These are phyloP conservation scores for Podabrus alpinus DNA, from an alignment of 2,888 invertebrate species.

Conservation along the genomic window DNA sequence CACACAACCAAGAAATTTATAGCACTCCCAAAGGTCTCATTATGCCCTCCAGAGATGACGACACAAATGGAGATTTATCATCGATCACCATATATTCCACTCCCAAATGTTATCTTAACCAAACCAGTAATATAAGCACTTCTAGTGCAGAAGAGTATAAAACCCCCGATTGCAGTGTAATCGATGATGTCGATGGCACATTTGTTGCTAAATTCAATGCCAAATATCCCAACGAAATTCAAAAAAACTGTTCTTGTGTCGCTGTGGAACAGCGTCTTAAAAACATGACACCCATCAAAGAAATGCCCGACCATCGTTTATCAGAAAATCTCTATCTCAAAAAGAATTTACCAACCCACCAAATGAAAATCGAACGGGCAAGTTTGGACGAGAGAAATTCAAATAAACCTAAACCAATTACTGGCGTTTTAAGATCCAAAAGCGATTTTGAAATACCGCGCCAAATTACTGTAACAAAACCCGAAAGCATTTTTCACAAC, in stretches of 20 bases:
- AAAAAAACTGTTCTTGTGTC: conserved; percentile 46
- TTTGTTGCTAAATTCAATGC: conserved; percentile 43
- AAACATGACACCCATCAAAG: conserved; percentile 26
- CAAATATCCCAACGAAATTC: conserved; percentile 37
- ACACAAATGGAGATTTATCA: conserved; percentile 3
- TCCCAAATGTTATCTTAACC: conserved; percentile 40
- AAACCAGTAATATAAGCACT: conserved; percentile 43
- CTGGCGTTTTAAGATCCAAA: conserved; percentile 49
- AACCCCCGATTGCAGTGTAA: conserved; percentile 46
- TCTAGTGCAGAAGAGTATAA: conserved; percentile 48
- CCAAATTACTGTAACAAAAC: conserved; percentile 16
- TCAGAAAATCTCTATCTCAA: conserved; percentile 2
- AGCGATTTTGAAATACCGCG: conserved; percentile 52
- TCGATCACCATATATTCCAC: conserved; percentile 36
- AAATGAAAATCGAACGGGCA: conserved; percentile 8
- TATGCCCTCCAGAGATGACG: conserved; percentile 21
- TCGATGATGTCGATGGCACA: conserved; percentile 35
- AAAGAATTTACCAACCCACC: not conserved
- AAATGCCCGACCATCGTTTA: conserved; percentile 20
- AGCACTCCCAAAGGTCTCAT: conserved; percentile 35
- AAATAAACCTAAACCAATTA: conserved; percentile 22
- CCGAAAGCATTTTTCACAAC: conserved; percentile 37
- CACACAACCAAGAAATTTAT: conserved; percentile 24
- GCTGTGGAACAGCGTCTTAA: conserved; percentile 40
- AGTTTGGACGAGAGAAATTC: conserved; percentile 16